Percentiles rank a stretch among this genome's conserved stretches.
These are phyloP conservation scores for Charadrius vociferus DNA, from an alignment of 2,113 vertebrate genomes.

Conservation along the genomic window DNA sequence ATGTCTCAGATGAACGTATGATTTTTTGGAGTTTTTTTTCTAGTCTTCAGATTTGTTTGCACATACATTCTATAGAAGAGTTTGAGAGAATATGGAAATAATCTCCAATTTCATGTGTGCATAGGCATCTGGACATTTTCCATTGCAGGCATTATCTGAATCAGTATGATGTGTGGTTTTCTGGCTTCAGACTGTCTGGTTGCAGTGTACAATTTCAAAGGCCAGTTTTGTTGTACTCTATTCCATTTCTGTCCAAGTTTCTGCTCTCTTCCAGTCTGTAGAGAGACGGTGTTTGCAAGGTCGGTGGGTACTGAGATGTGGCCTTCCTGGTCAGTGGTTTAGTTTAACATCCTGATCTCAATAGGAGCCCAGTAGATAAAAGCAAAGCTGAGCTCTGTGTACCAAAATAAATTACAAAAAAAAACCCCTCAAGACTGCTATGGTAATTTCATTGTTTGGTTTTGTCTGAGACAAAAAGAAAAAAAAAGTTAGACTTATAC, in stretches of 20 bases:
- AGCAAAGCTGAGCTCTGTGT: not conserved
- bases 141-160: not conserved
- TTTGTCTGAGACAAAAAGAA: not conserved
- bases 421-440: accelerated
- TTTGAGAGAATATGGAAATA: too few species aligned
- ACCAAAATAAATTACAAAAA: not conserved
- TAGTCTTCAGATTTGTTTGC: not conserved
- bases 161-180: not conserved
- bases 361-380: not conserved
- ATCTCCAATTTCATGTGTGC: not conserved
- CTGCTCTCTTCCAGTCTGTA: not conserved
- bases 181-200: not conserved
- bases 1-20: not conserved
- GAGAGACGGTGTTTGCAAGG: not conserved
- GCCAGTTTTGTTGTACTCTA: not conserved
- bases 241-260: not conserved
- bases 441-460: not conserved
- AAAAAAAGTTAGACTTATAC: not conserved
- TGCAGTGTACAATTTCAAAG: not conserved
- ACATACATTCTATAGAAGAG: not conserved
- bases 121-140: not conserved
- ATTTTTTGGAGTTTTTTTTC: not conserved
- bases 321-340: not conserved
- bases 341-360: not conserved
- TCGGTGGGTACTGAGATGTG: not conserved